A percentile compares a stretch with the other conserved stretches of the same genome.
Evolutionary conservation across 2,888 invertebrate genomes (phyloP).

Genomic region (Steinernema carpocapsae): DNA sequence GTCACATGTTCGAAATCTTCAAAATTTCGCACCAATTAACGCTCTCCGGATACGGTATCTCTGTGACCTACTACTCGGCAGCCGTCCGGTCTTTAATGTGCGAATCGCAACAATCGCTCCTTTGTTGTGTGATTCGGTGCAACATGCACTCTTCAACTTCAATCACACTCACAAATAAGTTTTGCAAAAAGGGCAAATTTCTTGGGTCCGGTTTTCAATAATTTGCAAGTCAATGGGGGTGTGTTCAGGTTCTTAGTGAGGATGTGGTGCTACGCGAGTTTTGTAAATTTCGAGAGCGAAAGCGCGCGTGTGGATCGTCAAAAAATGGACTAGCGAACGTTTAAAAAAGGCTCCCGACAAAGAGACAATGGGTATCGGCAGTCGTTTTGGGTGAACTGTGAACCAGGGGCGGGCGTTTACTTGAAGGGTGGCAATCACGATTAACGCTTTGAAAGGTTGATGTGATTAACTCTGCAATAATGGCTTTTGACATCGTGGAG

Average conservation of each 20-base stretch:
- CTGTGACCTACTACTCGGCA: not conserved
- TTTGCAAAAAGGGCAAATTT: not conserved
- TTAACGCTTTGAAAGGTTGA: not conserved
- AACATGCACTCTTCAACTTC: not conserved
- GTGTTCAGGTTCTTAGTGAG: not conserved
- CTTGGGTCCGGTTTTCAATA: not conserved
- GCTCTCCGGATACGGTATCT: not conserved
- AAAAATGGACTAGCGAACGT: not conserved
- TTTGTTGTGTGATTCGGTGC: not conserved
- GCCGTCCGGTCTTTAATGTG: not conserved
- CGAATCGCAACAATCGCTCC: not conserved
- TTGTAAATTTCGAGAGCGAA: not conserved
- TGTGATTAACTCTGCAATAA: not conserved
- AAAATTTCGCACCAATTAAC: constrained; percentile 3
- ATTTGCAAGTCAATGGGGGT: not conserved
- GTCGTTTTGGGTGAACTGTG: not conserved
- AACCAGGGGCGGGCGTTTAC: not conserved
- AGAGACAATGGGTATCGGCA: constrained; percentile 17
- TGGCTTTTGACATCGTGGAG: not conserved
- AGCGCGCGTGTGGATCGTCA: not conserved
- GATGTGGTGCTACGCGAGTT: not conserved
- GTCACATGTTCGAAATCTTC: not conserved
- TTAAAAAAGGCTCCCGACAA: not conserved
- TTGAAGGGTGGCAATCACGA: not conserved
- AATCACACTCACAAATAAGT: not conserved